These are phyloP conservation scores for Mamestra brassicae DNA, from an alignment of 2,888 invertebrate species.

Conservation along the genomic window DNA sequence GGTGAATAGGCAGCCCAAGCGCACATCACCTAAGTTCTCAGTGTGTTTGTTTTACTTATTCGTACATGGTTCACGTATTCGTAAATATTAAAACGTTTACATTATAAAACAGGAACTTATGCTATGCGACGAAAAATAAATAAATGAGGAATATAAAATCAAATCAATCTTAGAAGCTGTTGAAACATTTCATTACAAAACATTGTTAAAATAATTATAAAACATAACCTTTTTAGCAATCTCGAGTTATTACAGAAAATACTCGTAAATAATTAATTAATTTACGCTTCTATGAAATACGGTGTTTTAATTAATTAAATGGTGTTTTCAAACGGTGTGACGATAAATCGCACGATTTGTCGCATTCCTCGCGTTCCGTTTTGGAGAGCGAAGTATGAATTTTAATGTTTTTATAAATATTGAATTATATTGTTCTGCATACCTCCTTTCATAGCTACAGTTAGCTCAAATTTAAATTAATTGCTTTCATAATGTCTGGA, in stretches of 20 bases:
- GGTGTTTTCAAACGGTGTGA: constrained; percentile 43
- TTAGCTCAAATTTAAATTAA: background rate
- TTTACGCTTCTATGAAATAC: constrained; percentile 43
- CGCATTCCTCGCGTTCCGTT: constrained; percentile 43
- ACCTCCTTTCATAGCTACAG: background rate
- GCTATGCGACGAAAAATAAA: background rate
- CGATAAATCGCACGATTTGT: constrained; percentile 50
- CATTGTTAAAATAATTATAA: constrained; percentile 26
- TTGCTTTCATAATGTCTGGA: too few species aligned
- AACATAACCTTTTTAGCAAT: constrained; percentile 15
- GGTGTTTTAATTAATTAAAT: constrained; percentile 46
- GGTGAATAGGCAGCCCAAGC: too few species aligned
- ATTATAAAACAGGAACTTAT: too few species aligned
- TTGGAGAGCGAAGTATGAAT: constrained; percentile 49
- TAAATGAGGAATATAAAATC: background rate
- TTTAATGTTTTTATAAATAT: constrained; percentile 41
- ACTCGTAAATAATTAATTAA: constrained; percentile 39
- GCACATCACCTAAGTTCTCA: too few species aligned
- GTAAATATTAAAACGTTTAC: too few species aligned
- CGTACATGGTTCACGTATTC: background rate
- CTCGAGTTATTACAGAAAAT: constrained; percentile 40
- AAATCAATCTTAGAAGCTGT: background rate
- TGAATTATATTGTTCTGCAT: constrained; percentile 6
- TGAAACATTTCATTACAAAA: background rate
- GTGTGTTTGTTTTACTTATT: background rate